These are phyloP conservation scores for Paradoxurus hermaphroditus DNA, from an alignment of 2,113 vertebrate species.

Conservation along the genomic window DNA sequence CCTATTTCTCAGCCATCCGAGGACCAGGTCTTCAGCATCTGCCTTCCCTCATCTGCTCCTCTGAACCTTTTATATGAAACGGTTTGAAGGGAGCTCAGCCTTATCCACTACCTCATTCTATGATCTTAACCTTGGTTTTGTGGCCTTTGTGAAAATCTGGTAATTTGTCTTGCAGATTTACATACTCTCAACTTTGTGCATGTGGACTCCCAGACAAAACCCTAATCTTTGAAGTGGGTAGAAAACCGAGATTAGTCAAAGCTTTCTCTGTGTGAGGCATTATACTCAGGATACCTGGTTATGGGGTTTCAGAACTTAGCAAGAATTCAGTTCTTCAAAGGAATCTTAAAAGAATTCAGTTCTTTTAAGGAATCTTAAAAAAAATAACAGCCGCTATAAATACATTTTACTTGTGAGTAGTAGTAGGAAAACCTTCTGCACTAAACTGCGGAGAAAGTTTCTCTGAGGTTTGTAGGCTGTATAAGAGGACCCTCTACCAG, in stretches of 20 bases:
- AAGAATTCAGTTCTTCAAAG: neutral
- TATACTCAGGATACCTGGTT: neutral
- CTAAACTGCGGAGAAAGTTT: neutral
- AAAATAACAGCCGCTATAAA: neutral
- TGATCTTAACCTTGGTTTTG: neutral
- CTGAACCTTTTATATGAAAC: fast-evolving
- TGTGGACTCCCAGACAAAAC: neutral
- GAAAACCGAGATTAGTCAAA: neutral
- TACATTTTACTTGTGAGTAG: neutral
- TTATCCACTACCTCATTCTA: fast-evolving
- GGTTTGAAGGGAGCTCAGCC: neutral
- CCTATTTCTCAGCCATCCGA: fast-evolving
- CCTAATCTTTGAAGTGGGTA: neutral
- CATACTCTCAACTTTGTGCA: neutral
- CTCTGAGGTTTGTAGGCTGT: neutral
- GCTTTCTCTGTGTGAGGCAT: neutral
- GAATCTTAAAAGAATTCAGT: neutral
- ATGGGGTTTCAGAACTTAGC: neutral
- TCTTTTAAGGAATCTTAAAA: neutral
- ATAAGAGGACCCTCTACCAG: neutral
- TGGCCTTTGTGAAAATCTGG: neutral
- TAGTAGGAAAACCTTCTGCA: neutral
- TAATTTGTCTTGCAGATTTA: neutral
- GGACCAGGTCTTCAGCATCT: neutral
- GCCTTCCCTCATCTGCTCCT: neutral